Evolutionary conservation across 2,888 invertebrate genomes (phyloP).

Genomic region (Eilema caniola): DNA sequence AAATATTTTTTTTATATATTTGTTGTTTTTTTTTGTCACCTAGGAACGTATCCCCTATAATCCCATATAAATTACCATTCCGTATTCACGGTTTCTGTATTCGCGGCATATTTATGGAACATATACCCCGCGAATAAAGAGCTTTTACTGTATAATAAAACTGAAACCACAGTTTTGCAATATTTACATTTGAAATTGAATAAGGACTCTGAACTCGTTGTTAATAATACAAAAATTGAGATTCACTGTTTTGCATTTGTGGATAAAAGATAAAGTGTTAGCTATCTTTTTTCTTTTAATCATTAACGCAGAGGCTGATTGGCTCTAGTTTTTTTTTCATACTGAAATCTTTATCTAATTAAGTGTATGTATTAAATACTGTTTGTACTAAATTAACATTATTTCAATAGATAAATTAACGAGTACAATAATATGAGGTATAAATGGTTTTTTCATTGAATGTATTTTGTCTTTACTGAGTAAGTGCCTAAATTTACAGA

Average conservation of each 20-base stretch:
- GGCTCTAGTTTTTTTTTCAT: conserved; percentile 1
- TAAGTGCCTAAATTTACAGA: conserved; percentile 22
- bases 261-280: conserved; percentile 3
- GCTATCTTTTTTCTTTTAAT: conserved; percentile 21
- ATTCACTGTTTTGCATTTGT: conserved; percentile 9
- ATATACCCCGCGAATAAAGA: no score
- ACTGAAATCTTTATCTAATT: conserved; percentile 41
- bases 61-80: no score
- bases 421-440: conserved; percentile 30
- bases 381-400: conserved; percentile 45
- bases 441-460: conserved; percentile 47
- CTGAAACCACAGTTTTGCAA: background rate
- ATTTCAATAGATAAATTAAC: conserved; percentile 45
- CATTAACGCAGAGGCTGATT: conserved; percentile 15
- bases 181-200: conserved; percentile 15
- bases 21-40: no score
- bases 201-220: conserved; percentile 6
- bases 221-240: conserved; percentile 11
- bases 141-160: no score
- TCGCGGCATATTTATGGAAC: no score
- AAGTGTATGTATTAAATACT: conserved; percentile 35
- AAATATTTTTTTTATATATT: no score
- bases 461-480: conserved; percentile 36
- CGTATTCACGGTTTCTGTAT: no score
- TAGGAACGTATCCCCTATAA: no score